A percentile compares a stretch with the other conserved stretches of the same genome.
These are phyloP conservation scores for Poecilia picta DNA, from an alignment of 2,797 vertebrate species.

Conservation along the genomic window DNA sequence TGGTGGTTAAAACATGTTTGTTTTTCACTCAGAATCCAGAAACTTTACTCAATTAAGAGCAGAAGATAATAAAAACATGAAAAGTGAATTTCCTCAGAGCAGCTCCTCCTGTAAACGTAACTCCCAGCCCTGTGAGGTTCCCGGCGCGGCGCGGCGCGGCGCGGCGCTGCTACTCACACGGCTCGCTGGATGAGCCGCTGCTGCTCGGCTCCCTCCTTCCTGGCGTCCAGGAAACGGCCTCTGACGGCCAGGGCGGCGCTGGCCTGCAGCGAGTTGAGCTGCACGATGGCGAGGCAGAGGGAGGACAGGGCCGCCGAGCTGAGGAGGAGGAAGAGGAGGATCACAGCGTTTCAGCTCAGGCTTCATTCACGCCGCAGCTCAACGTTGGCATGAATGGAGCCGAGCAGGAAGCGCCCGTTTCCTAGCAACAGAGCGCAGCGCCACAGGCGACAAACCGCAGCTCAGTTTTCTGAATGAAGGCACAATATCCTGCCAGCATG, in stretches of 20 bases:
- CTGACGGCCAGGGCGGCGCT: slow-evolving; percentile 78
- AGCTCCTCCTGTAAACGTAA: no score
- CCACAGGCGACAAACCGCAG: not conserved
- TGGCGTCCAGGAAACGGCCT: slow-evolving; percentile 75
- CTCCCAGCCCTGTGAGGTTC: no score
- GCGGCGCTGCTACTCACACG: slow-evolving; percentile 65
- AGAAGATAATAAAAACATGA: no score
- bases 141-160: no score
- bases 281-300: slow-evolving; percentile 74
- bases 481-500: no score
- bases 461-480: not conserved
- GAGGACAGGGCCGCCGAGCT: slow-evolving; percentile 72
- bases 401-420: no score
- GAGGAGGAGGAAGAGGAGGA: slow-evolving; percentile 20
- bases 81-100: no score
- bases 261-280: slow-evolving; percentile 80
- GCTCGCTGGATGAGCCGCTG: slow-evolving; percentile 74
- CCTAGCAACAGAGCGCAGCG: not conserved
- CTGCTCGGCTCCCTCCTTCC: slow-evolving; percentile 70
- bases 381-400: slow-evolving; percentile 38
- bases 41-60: no score
- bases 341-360: slow-evolving; percentile 4
- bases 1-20: no score
- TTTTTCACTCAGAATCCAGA: no score
- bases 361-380: slow-evolving; percentile 42